Percentiles rank a stretch among this genome's conserved stretches.
Conservation (phyloP, 2,797 vertebrate species). For the Eulemur rubriventer region DNA sequence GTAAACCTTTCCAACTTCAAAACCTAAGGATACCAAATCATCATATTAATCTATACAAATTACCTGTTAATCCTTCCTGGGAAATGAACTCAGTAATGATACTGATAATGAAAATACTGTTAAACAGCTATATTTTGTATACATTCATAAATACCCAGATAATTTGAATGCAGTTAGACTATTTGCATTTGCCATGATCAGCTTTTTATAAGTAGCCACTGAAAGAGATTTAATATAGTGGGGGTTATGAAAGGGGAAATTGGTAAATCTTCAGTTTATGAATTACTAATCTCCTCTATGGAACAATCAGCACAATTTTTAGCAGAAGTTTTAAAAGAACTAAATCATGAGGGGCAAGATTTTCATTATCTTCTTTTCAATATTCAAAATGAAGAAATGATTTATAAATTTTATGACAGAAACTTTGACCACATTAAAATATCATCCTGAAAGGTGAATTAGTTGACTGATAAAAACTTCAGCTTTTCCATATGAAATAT, state of each 20-base stretch:
- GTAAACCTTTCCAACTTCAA: background rate
- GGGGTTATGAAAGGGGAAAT: conserved; percentile 31
- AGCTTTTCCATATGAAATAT: conserved; percentile 52
- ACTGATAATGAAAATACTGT: background rate
- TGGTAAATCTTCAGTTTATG: conserved; percentile 65
- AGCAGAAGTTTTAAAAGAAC: conserved; percentile 66
- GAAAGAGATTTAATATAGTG: conserved; percentile 51
- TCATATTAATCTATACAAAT: background rate
- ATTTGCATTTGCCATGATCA: background rate
- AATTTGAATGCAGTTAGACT: background rate
- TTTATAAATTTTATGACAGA: conserved; percentile 69
- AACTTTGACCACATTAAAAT: conserved; percentile 47
- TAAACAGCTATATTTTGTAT: background rate
- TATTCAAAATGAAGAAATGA: conserved; percentile 67
- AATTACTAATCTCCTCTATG: conserved; percentile 58
- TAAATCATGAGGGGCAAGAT: conserved; percentile 52
- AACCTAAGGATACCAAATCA: background rate
- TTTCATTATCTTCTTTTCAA: conserved; percentile 68
- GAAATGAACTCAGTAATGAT: conserved; percentile 26
- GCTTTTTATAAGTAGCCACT: conserved; percentile 31
- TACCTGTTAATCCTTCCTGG: background rate
- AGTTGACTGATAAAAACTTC: conserved; percentile 66
- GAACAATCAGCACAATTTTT: conserved; percentile 68
- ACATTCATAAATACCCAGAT: background rate
- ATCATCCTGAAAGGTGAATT: conserved; percentile 66